A percentile compares a stretch with the other conserved stretches of the same genome.
These are phyloP conservation scores for Sinhomidia bicolor DNA, from an alignment of 2,888 invertebrate species.

Conservation along the genomic window DNA sequence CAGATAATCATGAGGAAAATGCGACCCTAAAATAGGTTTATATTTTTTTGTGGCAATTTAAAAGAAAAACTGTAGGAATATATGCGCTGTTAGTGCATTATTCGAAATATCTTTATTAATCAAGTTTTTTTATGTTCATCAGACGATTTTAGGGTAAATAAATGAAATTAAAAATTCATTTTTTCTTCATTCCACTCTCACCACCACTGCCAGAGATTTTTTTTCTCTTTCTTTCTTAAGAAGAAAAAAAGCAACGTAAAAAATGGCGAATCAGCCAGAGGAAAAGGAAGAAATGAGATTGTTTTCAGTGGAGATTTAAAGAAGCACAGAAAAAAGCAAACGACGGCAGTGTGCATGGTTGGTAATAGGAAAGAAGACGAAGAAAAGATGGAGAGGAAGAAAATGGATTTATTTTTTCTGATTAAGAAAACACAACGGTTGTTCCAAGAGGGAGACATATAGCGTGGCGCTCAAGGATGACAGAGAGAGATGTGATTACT, in stretches of 20 bases:
- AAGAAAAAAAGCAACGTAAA: not conserved
- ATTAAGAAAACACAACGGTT: constrained; percentile 67
- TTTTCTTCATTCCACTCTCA: constrained; percentile 21
- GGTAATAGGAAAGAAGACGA: no score
- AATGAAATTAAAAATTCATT: constrained; percentile 56
- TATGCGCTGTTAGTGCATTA: constrained; percentile 6
- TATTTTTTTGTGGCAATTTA: not conserved
- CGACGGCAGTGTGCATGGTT: not conserved
- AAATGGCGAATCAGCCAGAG: not conserved
- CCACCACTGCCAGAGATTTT: constrained; percentile 28
- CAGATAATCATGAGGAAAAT: not conserved
- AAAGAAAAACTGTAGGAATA: not conserved
- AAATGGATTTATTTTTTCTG: constrained; percentile 58
- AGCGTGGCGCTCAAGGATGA: constrained; percentile 40
- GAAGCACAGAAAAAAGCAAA: not conserved
- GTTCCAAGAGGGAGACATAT: constrained; percentile 23
- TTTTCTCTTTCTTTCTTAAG: no score
- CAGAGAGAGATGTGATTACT: constrained; percentile 71
- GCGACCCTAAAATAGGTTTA: not conserved
- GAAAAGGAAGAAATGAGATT: constrained; percentile 14
- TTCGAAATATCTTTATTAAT: no score
- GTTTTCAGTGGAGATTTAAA: not conserved
- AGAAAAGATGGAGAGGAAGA: not conserved
- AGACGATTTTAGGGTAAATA: constrained; percentile 4
- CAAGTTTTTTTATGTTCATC: constrained; percentile 34